Evolutionary conservation across 2,888 invertebrate genomes (phyloP).

Genomic region (Nomada ruficornis): DNA sequence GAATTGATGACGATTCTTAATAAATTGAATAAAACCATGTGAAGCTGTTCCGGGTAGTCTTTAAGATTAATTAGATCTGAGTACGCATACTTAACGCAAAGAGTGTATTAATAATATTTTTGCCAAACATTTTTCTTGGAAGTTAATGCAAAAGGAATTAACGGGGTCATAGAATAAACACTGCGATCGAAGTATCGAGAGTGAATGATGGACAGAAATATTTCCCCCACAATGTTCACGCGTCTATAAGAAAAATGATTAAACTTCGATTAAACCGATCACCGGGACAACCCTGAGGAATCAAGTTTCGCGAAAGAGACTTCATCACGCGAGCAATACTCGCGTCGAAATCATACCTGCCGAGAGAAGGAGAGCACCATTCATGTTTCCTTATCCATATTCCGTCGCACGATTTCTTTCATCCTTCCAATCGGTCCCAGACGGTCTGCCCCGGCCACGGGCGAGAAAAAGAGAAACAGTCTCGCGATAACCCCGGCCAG

Average conservation of each 20-base stretch:
- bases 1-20: no score
- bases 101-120: no score
- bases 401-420: neutral
- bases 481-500: conserved; percentile 25
- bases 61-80: no score
- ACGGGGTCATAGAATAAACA: no score
- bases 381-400: conserved; percentile 25
- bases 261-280: neutral
- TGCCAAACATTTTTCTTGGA: no score
- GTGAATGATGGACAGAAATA: neutral
- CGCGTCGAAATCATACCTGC: neutral
- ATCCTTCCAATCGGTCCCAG: neutral
- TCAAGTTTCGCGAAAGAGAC: neutral
- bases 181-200: no score
- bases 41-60: no score
- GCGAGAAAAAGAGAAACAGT: conserved; percentile 9
- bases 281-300: neutral
- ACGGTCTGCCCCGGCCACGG: conserved; percentile 1
- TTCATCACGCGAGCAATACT: neutral
- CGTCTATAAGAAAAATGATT: neutral
- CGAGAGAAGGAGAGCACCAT: neutral
- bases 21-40: no score
- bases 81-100: no score
- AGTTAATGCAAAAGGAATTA: no score
- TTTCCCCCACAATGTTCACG: neutral